Evolutionary conservation across 2,888 invertebrate genomes (phyloP), one percentile per base, ranked within the genome.

Genomic region (Terebella lapidaria): DNA sequence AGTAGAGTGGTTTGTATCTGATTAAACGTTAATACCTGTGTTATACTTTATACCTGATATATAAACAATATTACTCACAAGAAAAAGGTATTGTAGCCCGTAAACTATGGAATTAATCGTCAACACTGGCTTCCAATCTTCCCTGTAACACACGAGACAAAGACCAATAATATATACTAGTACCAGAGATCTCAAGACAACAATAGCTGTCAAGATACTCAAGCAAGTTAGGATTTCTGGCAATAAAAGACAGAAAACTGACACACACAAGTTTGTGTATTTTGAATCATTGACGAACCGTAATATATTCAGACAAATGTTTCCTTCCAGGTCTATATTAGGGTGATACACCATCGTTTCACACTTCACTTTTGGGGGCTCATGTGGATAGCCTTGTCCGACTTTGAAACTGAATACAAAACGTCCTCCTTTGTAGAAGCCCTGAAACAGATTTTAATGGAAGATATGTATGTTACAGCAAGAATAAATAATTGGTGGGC

Each of bases 121-220:
- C 71, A 97, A 86, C 65, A 96, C 96, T 62, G 96, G 96, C 83
- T 97, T 97, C 96, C 96, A 97, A 84, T 97, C 96, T 86, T 96
- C 95, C 75, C 95, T 80, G 72, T 42, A 71, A 52, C 15, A 22
- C 10, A n/a, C n/a, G n/a, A n/a, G n/a, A n/a, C n/a, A n/a, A n/a
- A n/a, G n/a, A n/a, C n/a, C n/a, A n/a, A n/a, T n/a, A n/a, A n/a
- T n/a, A n/a, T n/a, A n/a, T n/a, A n/a, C n/a, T n/a, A n/a, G n/a
- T n/a, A n/a, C n/a, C n/a, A n/a, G n/a, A n/a, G n/a, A n/a, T n/a
- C n/a, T n/a, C n/a, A n/a, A n/a, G n/a, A n/a, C n/a, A n/a, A n/a
- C n/a, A n/a, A n/a, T n/a, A n/a, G n/a, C n/a, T n/a, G n/a, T n/a
- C n/a, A n/a, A n/a, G n/a, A n/a, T n/a, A n/a, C n/a, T n/a, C n/a